Evolutionary conservation across 2,113 vertebrate genomes (phyloP).

Genomic region (Hydrochoerus hydrochaeris): DNA sequence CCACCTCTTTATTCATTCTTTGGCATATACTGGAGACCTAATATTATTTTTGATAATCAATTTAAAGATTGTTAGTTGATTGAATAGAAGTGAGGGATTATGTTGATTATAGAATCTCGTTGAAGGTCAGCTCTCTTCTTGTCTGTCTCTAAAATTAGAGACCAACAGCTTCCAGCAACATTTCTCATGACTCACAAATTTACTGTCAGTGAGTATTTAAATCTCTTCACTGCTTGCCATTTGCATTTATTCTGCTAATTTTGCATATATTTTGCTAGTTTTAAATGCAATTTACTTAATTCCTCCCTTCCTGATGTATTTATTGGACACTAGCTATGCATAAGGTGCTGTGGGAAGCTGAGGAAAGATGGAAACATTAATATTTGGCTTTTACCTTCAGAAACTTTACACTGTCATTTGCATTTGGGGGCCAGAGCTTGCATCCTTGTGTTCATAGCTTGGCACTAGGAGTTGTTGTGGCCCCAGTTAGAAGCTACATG

Average conservation of each 20-base stretch:
- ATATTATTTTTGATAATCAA: neutral
- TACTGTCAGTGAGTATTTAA: neutral
- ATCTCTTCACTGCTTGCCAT: neutral
- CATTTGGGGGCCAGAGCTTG: neutral
- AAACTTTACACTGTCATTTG: neutral
- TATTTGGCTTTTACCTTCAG: neutral
- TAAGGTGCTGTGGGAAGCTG: neutral
- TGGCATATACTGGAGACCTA: neutral
- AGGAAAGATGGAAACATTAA: neutral
- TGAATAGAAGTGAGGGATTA: neutral
- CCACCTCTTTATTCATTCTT: rapidly evolving
- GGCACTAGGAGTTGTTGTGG: neutral
- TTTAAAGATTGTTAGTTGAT: neutral
- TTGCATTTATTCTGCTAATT: neutral
- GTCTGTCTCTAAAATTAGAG: neutral
- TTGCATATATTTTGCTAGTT: neutral
- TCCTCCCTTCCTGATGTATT: neutral
- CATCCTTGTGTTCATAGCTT: rapidly evolving
- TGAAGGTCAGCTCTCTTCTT: neutral
- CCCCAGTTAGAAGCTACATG: neutral
- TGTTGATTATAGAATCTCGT: neutral
- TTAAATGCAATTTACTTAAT: neutral
- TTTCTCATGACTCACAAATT: neutral
- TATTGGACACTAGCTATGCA: neutral
- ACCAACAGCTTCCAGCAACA: neutral